Percentiles rank a stretch among this genome's conserved stretches.
Evolutionary conservation across 2,113 vertebrate genomes (phyloP).

Genomic region (Mormoops blainvillei): DNA sequence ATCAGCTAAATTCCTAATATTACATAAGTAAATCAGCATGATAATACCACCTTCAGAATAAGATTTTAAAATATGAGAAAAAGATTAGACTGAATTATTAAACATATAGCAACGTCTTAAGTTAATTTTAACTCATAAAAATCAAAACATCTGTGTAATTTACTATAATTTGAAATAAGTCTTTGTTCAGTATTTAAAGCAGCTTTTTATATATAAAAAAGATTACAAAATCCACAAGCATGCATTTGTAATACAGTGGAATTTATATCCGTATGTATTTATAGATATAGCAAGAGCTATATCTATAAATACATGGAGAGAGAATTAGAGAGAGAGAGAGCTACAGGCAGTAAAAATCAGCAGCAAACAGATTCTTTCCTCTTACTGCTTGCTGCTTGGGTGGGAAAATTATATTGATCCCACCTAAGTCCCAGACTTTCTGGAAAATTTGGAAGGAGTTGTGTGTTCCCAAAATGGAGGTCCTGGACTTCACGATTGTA

Average conservation of each 20-base stretch:
- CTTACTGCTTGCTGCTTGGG: neutral
- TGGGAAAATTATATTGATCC: neutral
- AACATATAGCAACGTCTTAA: neutral
- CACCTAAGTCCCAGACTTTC: neutral
- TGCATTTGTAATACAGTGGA: neutral
- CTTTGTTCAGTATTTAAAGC: neutral
- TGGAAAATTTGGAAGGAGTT: neutral
- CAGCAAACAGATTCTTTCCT: neutral
- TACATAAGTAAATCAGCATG: neutral
- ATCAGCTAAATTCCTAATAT: neutral
- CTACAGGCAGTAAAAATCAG: neutral
- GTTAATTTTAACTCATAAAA: slow-evolving; percentile 53
- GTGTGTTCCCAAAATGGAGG: neutral
- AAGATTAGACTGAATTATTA: neutral
- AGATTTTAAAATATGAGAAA: neutral
- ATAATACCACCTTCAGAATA: neutral
- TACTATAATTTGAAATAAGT: neutral
- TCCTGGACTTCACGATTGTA: neutral
- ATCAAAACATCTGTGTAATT: neutral
- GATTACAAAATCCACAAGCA: no score
- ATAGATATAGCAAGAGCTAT: neutral
- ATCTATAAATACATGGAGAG: neutral
- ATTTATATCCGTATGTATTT: neutral
- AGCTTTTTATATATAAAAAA: neutral
- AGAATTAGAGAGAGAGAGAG: neutral